Evolutionary conservation across 2,797 vertebrate genomes (phyloP), one percentile per base, ranked within the genome.

Genomic region (Geotrypetes seraphini): DNA sequence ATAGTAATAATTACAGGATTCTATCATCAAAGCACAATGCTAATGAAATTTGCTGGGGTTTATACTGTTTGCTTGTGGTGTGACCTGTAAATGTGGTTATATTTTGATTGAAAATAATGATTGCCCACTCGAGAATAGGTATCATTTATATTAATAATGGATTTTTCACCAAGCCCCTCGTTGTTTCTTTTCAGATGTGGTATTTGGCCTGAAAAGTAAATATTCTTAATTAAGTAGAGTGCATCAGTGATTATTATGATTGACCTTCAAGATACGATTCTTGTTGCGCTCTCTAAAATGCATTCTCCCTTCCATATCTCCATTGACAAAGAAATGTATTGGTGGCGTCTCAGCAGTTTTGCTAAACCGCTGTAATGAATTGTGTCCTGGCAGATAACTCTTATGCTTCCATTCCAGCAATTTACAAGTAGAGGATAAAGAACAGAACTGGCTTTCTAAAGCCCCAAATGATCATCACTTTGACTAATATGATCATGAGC

Each of bases 31-130:
- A 18, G 54, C 31, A 21, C 44, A 13, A 47, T 19, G 66, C 66
- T 72, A 72, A n/a, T n/a, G 72, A 69, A 44, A 3, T 21, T 31
- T 67, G 63, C 63, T 69, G 69, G 63, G n/a, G n/a, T n/a, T n/a
- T n/a, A n/a, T n/a, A n/a, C n/a, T 59, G 30, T 28, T 17, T 27
- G 33, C 57, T 51, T 43, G 47, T 18, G 37, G 50, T 24, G 50
- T 44, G 62, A 66, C 64, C 58, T 22, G 42, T 45, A 57, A 53
- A 47, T n/a, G 44, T 40, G 33, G 41, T 65, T 65, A 27, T 5
- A 4, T 32, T 47, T 55, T 36, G 33, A 49, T 53, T 35, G 46
- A 2, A 21, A 5, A 38, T 18, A 45, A 36, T 39, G 39, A 22
- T 29, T 42, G 25, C 51, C 33, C 31, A 33, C 47, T 36, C 28